Conservation (phyloP, 2,797 vertebrate species). For the Periophthalmus magnuspinnatus region DNA sequence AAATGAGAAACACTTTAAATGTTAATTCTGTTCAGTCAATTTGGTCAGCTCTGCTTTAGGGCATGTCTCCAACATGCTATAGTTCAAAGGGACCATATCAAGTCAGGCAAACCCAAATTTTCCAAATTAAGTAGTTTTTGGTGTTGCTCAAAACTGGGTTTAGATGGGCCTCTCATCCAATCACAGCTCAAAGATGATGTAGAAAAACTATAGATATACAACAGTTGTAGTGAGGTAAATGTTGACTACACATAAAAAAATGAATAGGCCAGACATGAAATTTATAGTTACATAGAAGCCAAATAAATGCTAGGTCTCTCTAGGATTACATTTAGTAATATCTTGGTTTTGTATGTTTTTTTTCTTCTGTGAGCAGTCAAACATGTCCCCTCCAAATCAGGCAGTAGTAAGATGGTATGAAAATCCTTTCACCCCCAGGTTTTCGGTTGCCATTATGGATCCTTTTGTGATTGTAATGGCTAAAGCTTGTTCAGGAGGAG, state of each 20-base stretch:
- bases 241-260: too few species aligned
- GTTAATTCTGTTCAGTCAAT: conserved; percentile 17
- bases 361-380: conserved; percentile 1
- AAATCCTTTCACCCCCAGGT: not conserved
- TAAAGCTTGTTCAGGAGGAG: not conserved
- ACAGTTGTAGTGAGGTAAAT: too few species aligned
- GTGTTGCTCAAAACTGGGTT: not conserved
- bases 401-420: not conserved
- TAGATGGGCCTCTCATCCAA: not conserved
- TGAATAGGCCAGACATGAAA: not conserved
- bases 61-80: not conserved
- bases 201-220: not conserved
- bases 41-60: conserved; percentile 20
- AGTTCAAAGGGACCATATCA: not conserved
- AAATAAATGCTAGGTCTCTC: not conserved
- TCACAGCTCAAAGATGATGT: conserved; percentile 1
- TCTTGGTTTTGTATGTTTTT: not conserved
- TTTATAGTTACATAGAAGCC: not conserved
- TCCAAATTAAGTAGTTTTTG: not conserved
- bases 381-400: not conserved
- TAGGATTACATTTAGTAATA: not conserved
- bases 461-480: conserved; percentile 17
- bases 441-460: conserved; percentile 12
- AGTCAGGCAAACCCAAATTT: conserved; percentile 11
- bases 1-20: conserved; percentile 10